phyloP scores from a whole-genome alignment of 2,797 vertebrate species.

The Chelon labrosus region DNA sequence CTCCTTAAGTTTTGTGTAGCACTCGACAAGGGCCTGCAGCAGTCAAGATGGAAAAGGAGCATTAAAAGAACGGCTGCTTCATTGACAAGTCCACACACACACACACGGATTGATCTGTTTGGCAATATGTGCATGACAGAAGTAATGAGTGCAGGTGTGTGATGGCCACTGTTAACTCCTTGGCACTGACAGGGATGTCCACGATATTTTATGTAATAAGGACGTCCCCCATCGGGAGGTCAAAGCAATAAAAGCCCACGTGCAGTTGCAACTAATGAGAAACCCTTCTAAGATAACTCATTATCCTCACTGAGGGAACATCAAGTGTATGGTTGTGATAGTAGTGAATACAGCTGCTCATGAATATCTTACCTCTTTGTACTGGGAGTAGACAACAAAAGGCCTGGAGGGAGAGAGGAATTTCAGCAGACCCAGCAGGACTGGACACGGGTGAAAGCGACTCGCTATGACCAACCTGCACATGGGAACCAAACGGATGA shows the following conservation, averaged over 20 bases:
- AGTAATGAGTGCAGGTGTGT: conserved; percentile 18
- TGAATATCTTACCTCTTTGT: conserved; percentile 91
- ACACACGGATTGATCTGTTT: conserved; percentile 15
- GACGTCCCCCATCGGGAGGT: conserved; percentile 10
- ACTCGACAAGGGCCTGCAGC: conserved; percentile 92
- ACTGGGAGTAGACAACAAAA: conserved; percentile 95
- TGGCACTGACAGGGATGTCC: conserved; percentile 14
- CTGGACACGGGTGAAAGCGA: conserved; percentile 91
- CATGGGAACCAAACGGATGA: conserved; percentile 50
- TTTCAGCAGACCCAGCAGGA: conserved; percentile 89
- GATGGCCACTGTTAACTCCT: conserved; percentile 25
- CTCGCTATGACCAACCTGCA: conserved; percentile 95
- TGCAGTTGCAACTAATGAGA: conserved; percentile 27
- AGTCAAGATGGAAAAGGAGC: neutral
- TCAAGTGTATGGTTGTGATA: neutral
- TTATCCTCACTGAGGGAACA: neutral
- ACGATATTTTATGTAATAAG: conserved; percentile 11
- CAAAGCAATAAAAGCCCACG: conserved; percentile 41
- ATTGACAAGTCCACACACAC: neutral
- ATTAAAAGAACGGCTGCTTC: conserved; percentile 15
- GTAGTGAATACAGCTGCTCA: neutral
- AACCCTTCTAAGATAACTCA: conserved; percentile 10
- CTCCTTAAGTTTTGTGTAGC: conserved; percentile 95
- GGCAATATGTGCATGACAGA: conserved; percentile 39
- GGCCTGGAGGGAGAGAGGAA: conserved; percentile 96